These are phyloP conservation scores for Myodes glareolus DNA, from an alignment of 2,113 vertebrate species.

Conservation along the genomic window DNA sequence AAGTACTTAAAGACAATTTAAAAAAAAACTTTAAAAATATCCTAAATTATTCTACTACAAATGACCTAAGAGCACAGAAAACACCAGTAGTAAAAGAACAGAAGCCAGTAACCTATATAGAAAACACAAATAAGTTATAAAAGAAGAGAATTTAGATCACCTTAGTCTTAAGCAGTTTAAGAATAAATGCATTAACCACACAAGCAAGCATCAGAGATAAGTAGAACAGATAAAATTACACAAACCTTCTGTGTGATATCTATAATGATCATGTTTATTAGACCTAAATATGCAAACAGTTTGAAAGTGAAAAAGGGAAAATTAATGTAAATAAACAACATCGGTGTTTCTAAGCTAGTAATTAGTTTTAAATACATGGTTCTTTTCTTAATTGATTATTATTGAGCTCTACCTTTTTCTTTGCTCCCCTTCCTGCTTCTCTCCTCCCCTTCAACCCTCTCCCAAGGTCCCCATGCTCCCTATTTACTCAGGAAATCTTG, in stretches of 20 bases:
- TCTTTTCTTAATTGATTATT: no score
- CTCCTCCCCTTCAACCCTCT: no score
- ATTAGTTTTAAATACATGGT: background rate
- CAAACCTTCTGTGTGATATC: background rate
- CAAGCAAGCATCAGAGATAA: background rate
- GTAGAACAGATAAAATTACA: background rate
- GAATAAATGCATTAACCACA: background rate
- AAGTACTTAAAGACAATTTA: background rate
- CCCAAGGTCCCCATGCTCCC: no score
- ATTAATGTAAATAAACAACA: background rate
- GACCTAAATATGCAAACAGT: background rate
- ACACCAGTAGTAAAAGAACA: background rate
- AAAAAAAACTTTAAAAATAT: background rate
- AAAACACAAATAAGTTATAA: background rate
- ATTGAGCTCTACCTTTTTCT: no score
- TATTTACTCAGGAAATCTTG: no score
- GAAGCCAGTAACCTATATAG: background rate
- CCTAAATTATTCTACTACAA: background rate
- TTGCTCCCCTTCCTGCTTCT: rapidly evolving
- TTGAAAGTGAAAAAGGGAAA: background rate
- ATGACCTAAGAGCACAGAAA: background rate
- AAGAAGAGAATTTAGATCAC: background rate
- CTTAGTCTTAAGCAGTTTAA: background rate
- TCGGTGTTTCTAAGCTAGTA: background rate
- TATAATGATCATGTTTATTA: background rate